Base-by-base conservation (phyloP, 1,140 invertebrate species). In the Trichogramma pretiosum region DNA sequence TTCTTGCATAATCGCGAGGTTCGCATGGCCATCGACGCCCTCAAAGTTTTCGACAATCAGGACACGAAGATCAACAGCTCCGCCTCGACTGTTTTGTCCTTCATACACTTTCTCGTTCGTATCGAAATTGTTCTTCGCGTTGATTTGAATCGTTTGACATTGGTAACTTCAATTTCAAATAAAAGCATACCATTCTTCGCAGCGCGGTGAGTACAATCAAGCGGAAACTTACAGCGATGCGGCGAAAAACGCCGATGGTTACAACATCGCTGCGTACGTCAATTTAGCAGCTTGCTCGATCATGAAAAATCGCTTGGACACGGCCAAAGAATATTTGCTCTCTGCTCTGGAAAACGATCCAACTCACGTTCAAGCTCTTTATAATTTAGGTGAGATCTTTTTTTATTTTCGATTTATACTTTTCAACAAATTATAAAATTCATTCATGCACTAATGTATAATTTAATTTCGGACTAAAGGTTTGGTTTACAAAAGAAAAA, bases 61-160 rank as follows among this genome's bases (percentile, higher is more conserved):
- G 80, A 89, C 45, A 82, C 81, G 2, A 87, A 87, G 71, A 84
- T 92, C 37, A 88, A 87, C 0, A 84, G 85, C 53, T 81, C 80
- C 30, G 92, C 93, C 5, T 80, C 88, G 5, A 91, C 87, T n/a
- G 95, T 96, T 74, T 72, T 96, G 13, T 85, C 88, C 3, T 93
- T 95, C 60, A 81, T 96, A 38, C 87, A 92, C 62, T 88, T 84
- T 63, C 75, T 93, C 69, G 87, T 90, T 67, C 76, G 63, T 60
- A 48, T 40, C 22, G 3, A 24, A 35, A 26, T 46, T 24, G 17
- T 35, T 43, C 42, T 34, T 34, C 9, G 10, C 5, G 32, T 8
- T 13, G 5, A 34, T 34, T 5, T 34, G 32, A 28, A 28, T 28
- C 11, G 24, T 11, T 5, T n/a, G n/a, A n/a, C n/a, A n/a, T n/a